A percentile compares a stretch with the other conserved stretches of the same genome.
Conservation (phyloP, 2,888 invertebrate genomes). For the Mayetiola destructor region DNA sequence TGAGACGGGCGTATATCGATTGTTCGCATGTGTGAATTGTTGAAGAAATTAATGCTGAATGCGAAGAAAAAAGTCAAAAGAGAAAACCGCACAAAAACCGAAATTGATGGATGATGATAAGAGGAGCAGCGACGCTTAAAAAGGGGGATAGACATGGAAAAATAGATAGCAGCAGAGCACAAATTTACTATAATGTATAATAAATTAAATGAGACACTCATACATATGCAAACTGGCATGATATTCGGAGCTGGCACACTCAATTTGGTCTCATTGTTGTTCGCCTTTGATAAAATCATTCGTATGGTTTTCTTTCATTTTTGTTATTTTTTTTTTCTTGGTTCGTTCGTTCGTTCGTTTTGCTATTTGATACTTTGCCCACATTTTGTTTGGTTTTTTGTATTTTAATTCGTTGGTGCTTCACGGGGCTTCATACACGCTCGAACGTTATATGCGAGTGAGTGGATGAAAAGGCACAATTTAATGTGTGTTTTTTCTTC, state of each 20-base stretch:
- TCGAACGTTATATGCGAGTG: neutral
- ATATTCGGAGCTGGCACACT: neutral
- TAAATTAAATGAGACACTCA: too few species aligned
- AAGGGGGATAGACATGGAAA: conserved; percentile 7
- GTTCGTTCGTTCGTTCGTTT: neutral
- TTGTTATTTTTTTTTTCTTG: neutral
- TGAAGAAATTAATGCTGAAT: too few species aligned
- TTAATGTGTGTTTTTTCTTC: too few species aligned
- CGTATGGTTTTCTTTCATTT: neutral
- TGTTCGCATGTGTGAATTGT: neutral
- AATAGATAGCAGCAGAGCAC: neutral
- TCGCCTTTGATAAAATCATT: too few species aligned
- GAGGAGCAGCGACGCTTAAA: neutral
- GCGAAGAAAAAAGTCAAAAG: too few species aligned
- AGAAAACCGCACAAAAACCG: too few species aligned
- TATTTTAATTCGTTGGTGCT: conserved; percentile 6
- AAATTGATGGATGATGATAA: neutral
- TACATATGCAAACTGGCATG: neutral
- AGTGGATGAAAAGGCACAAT: too few species aligned
- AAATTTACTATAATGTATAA: conserved; percentile 10
- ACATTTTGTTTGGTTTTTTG: neutral
- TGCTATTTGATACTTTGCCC: neutral
- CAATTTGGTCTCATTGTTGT: neutral
- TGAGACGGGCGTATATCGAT: neutral
- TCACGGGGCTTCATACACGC: neutral